Base-by-base conservation (phyloP, 2,797 vertebrate genomes). In the Helostoma temminkii region DNA sequence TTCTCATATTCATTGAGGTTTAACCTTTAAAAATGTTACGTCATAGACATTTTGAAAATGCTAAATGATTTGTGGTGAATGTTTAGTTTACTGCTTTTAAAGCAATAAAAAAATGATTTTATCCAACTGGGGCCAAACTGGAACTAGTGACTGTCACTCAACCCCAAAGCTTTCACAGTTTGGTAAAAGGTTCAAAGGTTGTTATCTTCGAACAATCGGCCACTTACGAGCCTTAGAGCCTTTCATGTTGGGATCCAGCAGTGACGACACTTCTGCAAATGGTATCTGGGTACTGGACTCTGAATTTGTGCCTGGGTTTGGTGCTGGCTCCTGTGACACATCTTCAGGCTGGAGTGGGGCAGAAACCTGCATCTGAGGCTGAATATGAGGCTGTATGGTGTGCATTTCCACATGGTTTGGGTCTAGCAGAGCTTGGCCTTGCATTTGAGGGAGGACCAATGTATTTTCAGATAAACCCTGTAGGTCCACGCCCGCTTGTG, bases 241-340 rank as follows among this genome's bases (percentile, higher is more conserved):
- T 74, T 95, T 95, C 94, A 95, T 95, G 89, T 95, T 95, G 24
- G 94, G 94, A 70, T 95, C 94, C 66, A 95, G 89, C 48, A 95
- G 91, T 0, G 94, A 95, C 0, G 93, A 93, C 41, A 95, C 94
- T 67, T 95, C 93, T 0, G 94, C 94, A 46, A 95, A 95, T 3
- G 94, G 93, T 70, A 95, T 85, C 39, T 89, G 91, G 15, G 81
- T 47, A 1, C 57, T 6, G 2, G 79, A 50, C 26, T 75, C 69
- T 5, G 75, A 24, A 37, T 73, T 67, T 36, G 58, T 18, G 18
- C 65, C 69, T 0, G 69, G 16, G 71, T 80, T 73, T 34, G 68
- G 60, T 0, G 36, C 42, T 2, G 56, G 59, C 26, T 83, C 83
- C 63, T 80, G 84, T n/a, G 53, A 5, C 37, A 43, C 43, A 1